Evolutionary conservation across 2,113 vertebrate genomes (phyloP), one percentile per base, ranked within the genome.

Genomic region (Butorides virescens): DNA sequence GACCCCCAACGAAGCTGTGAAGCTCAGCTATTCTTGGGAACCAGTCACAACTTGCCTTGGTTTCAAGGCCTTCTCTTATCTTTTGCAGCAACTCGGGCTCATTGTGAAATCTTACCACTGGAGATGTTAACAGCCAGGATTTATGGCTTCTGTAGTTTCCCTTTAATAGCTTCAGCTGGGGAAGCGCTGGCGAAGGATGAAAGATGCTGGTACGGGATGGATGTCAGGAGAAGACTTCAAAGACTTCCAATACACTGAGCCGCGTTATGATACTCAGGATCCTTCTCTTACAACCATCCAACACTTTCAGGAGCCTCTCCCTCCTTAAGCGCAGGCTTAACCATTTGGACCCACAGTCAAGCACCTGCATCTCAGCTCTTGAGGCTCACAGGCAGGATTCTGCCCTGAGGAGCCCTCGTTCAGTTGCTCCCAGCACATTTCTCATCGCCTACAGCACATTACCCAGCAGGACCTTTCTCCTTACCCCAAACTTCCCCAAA

Each of bases 221-320:
- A 97, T 98, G 97, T 65, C 96, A 97, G 98, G 97, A 89, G 92
- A 97, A 34, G 79, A 98, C 98, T 98, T 98, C 97, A 97, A 98
- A 98, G 98, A 97, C 97, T 96, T 88, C 92, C 68, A 72, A 93
- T 65, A 20, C 80, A 34, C 23, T 3, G 47, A 96, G 93, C 37
- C 36, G 90, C 61, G 14, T 95, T 94, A 50, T 67, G 96, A 74
- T 81, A 76, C 83, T 87, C 47, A 1, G 90, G 96, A 96, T 96
- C 88, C 87, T 95, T 96, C 98, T 97, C 98, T 96, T 88, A 52
- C 95, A 94, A 70, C 96, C 97, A 82, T 95, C 95, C 98, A 94
- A 42, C 66, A 26, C 96, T 95, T 96, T 93, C 73, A 75, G 75
- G 66, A 68, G 81, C 89, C 61, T 92, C 88, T 90, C 72, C 94